Evolutionary conservation across 2,113 vertebrate species (phyloP).

Genomic region (Oreamnos americanus): DNA sequence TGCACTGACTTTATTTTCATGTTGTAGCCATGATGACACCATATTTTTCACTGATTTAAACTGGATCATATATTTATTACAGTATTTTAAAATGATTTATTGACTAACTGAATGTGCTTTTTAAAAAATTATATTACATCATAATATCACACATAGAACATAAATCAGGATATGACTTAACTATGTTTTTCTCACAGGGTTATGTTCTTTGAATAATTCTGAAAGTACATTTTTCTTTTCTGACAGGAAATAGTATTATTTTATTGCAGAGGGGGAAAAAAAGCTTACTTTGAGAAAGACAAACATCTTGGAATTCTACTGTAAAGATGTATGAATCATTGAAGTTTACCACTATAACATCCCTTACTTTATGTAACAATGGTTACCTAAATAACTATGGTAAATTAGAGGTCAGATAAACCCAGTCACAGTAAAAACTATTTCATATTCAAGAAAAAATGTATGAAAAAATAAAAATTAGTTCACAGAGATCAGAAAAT

Average conservation of each 20-base stretch:
- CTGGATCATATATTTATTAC: not conserved
- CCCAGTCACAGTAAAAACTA: not conserved
- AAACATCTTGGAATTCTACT: not conserved
- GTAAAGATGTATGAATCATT: conserved; percentile 8
- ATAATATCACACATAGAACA: not conserved
- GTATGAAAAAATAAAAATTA: not conserved
- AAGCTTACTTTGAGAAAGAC: not conserved
- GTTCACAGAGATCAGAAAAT: not conserved
- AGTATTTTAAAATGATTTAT: not conserved
- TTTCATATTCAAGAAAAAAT: conserved; percentile 30
- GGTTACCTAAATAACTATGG: not conserved
- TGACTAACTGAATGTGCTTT: not conserved
- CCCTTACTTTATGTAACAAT: not conserved
- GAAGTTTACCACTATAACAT: not conserved
- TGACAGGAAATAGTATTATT: not conserved
- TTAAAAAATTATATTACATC: not conserved
- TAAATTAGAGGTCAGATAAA: conserved; percentile 35
- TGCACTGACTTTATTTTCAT: not conserved
- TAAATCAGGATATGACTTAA: not conserved
- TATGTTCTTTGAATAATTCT: not conserved
- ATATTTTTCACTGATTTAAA: not conserved
- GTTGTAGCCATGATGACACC: not conserved
- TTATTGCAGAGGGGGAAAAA: not conserved
- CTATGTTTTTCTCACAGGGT: not conserved
- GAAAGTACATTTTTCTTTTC: not conserved